These are phyloP conservation scores for Pseudachorutes palmiensis DNA, from an alignment of 1,140 invertebrate species.

Conservation along the genomic window DNA sequence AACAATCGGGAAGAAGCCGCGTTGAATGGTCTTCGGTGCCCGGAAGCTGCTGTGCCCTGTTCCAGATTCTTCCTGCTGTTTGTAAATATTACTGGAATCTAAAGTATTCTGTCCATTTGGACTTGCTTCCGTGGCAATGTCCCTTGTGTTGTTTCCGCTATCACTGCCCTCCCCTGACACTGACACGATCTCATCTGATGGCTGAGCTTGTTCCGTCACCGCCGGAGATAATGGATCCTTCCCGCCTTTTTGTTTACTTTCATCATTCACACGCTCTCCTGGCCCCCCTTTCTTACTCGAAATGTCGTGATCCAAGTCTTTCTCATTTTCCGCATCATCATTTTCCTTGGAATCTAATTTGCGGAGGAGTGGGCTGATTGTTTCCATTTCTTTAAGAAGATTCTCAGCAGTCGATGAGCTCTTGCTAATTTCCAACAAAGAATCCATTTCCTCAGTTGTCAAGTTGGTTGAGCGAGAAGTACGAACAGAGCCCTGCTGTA, in stretches of 20 bases:
- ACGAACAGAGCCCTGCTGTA: constrained; percentile 3
- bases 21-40: constrained; percentile 20
- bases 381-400: not conserved
- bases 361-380: not conserved
- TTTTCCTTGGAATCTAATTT: not conserved
- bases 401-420: not conserved
- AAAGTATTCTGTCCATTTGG: too few relatives aligned
- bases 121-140: too few relatives aligned
- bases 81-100: not conserved
- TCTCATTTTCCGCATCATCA: not conserved
- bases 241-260: too few relatives aligned
- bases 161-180: too few relatives aligned
- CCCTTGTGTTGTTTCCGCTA: too few relatives aligned
- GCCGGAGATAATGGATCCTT: too few relatives aligned
- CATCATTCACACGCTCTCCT: too few relatives aligned
- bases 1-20: constrained; percentile 32
- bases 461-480: not conserved
- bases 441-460: not conserved
- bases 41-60: constrained; percentile 18
- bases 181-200: too few relatives aligned
- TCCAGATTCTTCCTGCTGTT: not conserved
- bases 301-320: too few relatives aligned
- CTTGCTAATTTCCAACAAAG: constrained; percentile 3
- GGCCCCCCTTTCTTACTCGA: too few relatives aligned
- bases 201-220: too few relatives aligned